These are phyloP conservation scores for Byasa hedistus DNA, from an alignment of 2,888 invertebrate genomes.

Conservation along the genomic window DNA sequence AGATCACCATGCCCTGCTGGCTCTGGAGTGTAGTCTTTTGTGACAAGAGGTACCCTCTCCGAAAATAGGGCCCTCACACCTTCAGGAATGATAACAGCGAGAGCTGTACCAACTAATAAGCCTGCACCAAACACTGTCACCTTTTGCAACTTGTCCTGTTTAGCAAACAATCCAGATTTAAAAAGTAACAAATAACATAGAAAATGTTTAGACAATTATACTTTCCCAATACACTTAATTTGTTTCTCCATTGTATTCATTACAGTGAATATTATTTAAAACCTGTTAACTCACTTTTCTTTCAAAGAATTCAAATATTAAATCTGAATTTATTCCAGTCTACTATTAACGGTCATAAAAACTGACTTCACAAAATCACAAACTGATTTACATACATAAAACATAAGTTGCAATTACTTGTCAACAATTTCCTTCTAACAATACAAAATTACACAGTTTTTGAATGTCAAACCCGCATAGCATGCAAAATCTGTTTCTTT, in stretches of 20 bases:
- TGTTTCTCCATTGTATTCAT: too few relatives aligned
- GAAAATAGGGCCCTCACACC: slow-evolving; percentile 92
- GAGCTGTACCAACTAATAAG: slow-evolving; percentile 96
- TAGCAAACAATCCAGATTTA: slow-evolving; percentile 41
- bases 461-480: background rate
- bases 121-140: slow-evolving; percentile 98
- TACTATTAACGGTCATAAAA: too few relatives aligned
- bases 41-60: slow-evolving; percentile 56
- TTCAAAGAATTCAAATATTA: too few relatives aligned
- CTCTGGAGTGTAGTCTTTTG: slow-evolving; percentile 62
- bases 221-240: too few relatives aligned
- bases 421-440: background rate
- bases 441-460: background rate
- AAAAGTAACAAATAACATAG: slow-evolving; percentile 20
- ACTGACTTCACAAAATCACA: background rate
- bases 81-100: slow-evolving; percentile 99
- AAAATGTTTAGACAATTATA: background rate
- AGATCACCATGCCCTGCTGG: slow-evolving; percentile 78
- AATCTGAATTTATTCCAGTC: background rate
- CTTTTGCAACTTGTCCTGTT: slow-evolving; percentile 93
- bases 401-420: background rate
- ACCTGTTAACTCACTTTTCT: too few relatives aligned
- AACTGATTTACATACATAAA: background rate
- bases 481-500: slow-evolving; percentile 2
- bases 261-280: too few relatives aligned